phyloP scores from a whole-genome alignment of 2,888 invertebrate genomes.

The Drosophila picticornis region DNA sequence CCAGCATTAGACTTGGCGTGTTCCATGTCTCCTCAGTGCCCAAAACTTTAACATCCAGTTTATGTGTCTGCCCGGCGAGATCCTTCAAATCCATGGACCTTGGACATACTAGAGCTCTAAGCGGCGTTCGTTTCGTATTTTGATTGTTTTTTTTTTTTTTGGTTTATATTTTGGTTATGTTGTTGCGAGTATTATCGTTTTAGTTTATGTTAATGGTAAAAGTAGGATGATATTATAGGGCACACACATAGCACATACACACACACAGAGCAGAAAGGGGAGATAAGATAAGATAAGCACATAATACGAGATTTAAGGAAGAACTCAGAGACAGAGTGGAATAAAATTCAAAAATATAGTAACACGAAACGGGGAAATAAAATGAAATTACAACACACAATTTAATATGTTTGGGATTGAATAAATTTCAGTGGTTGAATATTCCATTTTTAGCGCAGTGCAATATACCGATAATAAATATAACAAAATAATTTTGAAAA shows the following conservation, averaged over 20 bases:
- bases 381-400: neutral
- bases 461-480: slow-evolving; percentile 7
- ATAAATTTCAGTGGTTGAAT: neutral
- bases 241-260: slow-evolving; percentile 76
- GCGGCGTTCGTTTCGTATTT: slow-evolving; percentile 77
- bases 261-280: slow-evolving; percentile 66
- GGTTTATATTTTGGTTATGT: slow-evolving; percentile 54
- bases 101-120: slow-evolving; percentile 86
- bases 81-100: slow-evolving; percentile 86
- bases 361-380: slow-evolving; percentile 2
- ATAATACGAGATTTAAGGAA: neutral
- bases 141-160: slow-evolving; percentile 49
- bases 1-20: slow-evolving; percentile 92
- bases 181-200: slow-evolving; percentile 51
- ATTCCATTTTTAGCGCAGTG: neutral
- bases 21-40: slow-evolving; percentile 95
- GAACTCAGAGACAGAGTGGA: slow-evolving; percentile 37
- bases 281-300: slow-evolving; percentile 52
- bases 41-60: slow-evolving; percentile 91
- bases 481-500: neutral
- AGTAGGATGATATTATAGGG: slow-evolving; percentile 67
- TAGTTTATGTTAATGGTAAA: slow-evolving; percentile 51
- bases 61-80: slow-evolving; percentile 87
- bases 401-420: neutral
- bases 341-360: slow-evolving; percentile 23